These are phyloP conservation scores for Sebastes umbrosus DNA, from an alignment of 2,797 vertebrate genomes.

Conservation along the genomic window DNA sequence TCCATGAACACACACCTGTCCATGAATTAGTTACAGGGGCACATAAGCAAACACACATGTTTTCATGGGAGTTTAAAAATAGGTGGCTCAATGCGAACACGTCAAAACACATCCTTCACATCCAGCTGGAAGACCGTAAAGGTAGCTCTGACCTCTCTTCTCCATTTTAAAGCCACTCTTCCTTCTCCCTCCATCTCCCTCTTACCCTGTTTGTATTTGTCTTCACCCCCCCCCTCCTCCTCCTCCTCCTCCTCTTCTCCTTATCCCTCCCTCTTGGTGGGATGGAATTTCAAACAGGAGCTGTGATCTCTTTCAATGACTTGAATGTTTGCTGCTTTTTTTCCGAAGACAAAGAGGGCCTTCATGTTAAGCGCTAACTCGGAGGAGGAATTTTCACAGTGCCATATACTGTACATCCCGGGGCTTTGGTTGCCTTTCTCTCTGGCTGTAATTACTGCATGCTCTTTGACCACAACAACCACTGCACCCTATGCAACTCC, in stretches of 20 bases:
- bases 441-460: conserved; percentile 32
- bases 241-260: too few species aligned
- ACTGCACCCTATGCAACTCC: conserved; percentile 15
- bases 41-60: not conserved
- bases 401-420: not conserved
- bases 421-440: conserved; percentile 9
- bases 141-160: conserved; percentile 9
- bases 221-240: too few species aligned
- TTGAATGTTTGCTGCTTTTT: conserved; percentile 15
- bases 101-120: conserved; percentile 25
- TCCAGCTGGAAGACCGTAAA: not conserved
- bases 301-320: conserved; percentile 23
- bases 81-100: not conserved
- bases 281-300: conserved; percentile 43
- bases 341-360: conserved; percentile 24
- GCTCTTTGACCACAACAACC: conserved; percentile 17
- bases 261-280: not conserved
- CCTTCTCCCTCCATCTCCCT: not conserved
- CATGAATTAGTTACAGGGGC: not conserved
- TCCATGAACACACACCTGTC: not conserved
- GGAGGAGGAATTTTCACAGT: conserved; percentile 1
- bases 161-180: not conserved
- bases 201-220: not conserved
- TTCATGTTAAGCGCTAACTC: conserved; percentile 3
- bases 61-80: conserved; percentile 6